Evolutionary conservation across 2,113 vertebrate species (phyloP).

Genomic region (Pantherophis guttatus): DNA sequence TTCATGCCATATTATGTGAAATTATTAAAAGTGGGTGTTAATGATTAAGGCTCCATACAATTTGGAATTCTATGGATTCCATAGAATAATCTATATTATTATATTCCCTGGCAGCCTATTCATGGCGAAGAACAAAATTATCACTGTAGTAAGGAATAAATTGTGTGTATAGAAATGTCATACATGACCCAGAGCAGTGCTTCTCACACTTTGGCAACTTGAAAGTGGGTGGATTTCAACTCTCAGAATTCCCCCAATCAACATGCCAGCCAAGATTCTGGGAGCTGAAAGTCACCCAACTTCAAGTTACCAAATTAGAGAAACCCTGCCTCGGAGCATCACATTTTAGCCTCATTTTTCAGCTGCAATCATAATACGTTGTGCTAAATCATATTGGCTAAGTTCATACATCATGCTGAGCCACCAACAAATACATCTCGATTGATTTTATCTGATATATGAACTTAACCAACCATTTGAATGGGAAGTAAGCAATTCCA

Average conservation of each 20-base stretch:
- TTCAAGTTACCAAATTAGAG: no score
- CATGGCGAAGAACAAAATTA: neutral
- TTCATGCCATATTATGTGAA: neutral
- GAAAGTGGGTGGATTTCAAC: no score
- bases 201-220: no score
- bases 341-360: neutral
- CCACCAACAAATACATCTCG: neutral
- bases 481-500: neutral
- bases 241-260: no score
- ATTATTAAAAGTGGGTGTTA: neutral
- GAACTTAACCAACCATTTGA: neutral
- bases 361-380: neutral
- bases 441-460: neutral
- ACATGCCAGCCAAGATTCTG: no score
- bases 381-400: neutral
- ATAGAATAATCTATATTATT: neutral
- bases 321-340: neutral
- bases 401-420: no score
- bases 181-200: neutral
- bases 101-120: neutral
- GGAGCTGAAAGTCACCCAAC: no score
- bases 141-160: slow-evolving; percentile 17
- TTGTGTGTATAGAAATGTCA: neutral
- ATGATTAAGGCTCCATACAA: neutral
- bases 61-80: neutral